Evolutionary conservation across 2,113 vertebrate species (phyloP), one percentile per base, ranked within the genome.

Genomic region (Pyrgilauda ruficollis): DNA sequence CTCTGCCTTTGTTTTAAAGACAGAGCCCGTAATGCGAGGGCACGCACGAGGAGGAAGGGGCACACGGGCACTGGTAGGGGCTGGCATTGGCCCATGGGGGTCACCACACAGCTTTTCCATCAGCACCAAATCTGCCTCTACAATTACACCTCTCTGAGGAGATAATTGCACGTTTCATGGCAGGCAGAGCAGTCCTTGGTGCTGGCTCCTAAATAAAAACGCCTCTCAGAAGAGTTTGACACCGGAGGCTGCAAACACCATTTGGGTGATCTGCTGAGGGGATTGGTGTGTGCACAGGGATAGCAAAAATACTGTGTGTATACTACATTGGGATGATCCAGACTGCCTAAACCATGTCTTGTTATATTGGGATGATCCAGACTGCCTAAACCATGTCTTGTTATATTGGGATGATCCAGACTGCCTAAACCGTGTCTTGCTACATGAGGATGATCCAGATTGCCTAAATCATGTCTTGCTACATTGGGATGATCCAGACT

Each of bases 21-120:
- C 31, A 46, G 82, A 62, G 75, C 11, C 46, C 8, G 3, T 39
- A 62, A 59, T 2, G 3, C 0, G 2, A 49, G 31, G 26, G 58
- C 8, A 69, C 69, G 30, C 6, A 7, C 0, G 0, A 50, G 24
- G 26, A 80, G 30, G 44, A 80, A 0, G 0, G 28, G 26, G 50
- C 8, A 3, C 11, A 27, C 0, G 15, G 46, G 4, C 2, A 0
- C 67, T 27, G 66, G 33, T 39, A 46, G 20, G 35, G 76, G 19
- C 44, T 76, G 70, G 49, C 37, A 68, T 0, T 1, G 15, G 10
- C 43, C 58, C 2, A 2, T 27, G 2, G 1, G 26, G 66, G 77
- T 90, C 84, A 62, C 35, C 55, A 10, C 52, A 8, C 46, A 50
- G 26, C 1, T 80, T 50, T 72, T 66, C 41, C 50, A 76, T 39